Evolutionary conservation across 2,797 vertebrate species (phyloP).

Genomic region (Pangasius mekongensis): DNA sequence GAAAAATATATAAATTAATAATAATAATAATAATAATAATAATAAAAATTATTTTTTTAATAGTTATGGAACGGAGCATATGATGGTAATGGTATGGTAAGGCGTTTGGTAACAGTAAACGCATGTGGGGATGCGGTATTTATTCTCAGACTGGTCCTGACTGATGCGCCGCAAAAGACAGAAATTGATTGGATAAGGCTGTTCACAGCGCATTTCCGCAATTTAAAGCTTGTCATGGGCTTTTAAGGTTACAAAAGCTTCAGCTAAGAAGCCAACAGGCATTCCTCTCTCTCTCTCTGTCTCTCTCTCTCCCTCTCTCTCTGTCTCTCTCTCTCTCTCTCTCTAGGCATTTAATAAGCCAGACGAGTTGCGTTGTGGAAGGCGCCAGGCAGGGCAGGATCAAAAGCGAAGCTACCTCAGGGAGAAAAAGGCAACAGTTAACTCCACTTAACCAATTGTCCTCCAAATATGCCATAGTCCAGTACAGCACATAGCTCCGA

Average conservation of each 20-base stretch:
- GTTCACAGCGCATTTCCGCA: constrained; percentile 78
- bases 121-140: constrained; percentile 1
- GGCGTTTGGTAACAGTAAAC: neutral
- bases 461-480: constrained; percentile 78
- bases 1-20: neutral
- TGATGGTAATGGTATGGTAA: neutral
- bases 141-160: constrained; percentile 54
- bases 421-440: constrained; percentile 81
- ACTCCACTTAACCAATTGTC: constrained; percentile 84
- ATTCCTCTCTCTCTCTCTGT: constrained; percentile 34
- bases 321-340: constrained; percentile 63
- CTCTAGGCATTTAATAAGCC: constrained; percentile 81
- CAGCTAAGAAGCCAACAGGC: constrained; percentile 75
- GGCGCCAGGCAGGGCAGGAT: constrained; percentile 86
- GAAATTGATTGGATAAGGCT: constrained; percentile 74
- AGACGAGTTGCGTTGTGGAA: constrained; percentile 83
- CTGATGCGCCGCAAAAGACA: constrained; percentile 52
- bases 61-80: neutral
- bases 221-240: constrained; percentile 78
- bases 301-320: constrained; percentile 49
- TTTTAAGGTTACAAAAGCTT: constrained; percentile 75
- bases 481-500: constrained; percentile 66
- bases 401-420: constrained; percentile 83
- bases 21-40: neutral
- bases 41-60: neutral